Evolutionary conservation across 92 coral and sea anemone genomes (phyloP), one percentile per base, ranked within the genome.

Genomic region (Porites evermanni): DNA sequence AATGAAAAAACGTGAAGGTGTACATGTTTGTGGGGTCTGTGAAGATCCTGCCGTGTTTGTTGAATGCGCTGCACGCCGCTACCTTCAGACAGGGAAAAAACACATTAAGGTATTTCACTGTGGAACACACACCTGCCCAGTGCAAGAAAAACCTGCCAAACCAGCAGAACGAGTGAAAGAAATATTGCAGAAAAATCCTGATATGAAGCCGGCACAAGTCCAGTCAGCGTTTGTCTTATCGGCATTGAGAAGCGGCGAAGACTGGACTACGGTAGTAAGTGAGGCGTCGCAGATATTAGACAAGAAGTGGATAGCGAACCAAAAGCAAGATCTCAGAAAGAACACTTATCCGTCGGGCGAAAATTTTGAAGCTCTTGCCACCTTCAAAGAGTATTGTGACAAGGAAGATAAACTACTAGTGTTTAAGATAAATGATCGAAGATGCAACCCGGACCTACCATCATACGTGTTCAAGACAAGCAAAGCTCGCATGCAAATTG

Each of bases 391-490:
- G 32, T 84, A 79, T 21, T 86, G 81, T 12, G 89, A 89, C 77
- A 84, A 79, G 20, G 23, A 76, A 47, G 92, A 89, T 66, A 84
- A 83, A 26, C 82, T 53, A 58, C 83, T 76, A 74, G 74, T 83
- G 4, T 88, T 68, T 74, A 89, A 89, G 75, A 58, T 92, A 53
- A 92, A 92, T 82, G 91, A 92, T 73, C 47, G 77, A 38, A 74
- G 87, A 13, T 93, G 95, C 18, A 92, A 92, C 74, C 93, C 84
- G 19, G 93, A 92, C 53, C 56, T 19, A 38, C 91, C 95, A 7
- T 86, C 93, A 9, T 92, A 83, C 71, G 91, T 92, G 54, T 93
- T 93, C 23, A 93, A 93, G 75, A 87, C 87, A 20, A 93, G 92
- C 85, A 66, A 65, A 63, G 44, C 52, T 59, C 77, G 82, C 61